Percentiles rank a stretch among this genome's conserved stretches.
Conservation (phyloP, 1,140 invertebrate species). For the Trichoplusia ni region DNA sequence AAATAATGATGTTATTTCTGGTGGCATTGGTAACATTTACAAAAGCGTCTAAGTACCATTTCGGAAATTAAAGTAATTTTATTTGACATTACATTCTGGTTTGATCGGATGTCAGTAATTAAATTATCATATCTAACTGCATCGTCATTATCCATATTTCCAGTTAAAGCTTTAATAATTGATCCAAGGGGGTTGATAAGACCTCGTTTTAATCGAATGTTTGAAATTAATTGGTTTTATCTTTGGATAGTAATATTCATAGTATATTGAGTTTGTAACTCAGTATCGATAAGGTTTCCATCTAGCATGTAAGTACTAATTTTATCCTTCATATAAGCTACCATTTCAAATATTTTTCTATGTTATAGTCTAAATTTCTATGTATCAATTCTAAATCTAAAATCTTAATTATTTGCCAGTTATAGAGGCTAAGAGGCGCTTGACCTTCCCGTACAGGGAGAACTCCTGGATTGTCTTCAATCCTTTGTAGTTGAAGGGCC, state of each 20-base stretch:
- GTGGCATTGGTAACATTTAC: conserved; percentile 21
- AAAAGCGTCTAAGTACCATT: conserved; percentile 21
- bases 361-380: conserved; percentile 28
- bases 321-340: conserved; percentile 1
- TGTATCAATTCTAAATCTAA: conserved; percentile 31
- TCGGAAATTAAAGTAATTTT: conserved; percentile 27
- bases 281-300: conserved; percentile 5
- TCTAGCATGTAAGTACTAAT: conserved; percentile 11
- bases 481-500: conserved; percentile 35
- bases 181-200: conserved; percentile 28
- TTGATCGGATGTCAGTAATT: not conserved
- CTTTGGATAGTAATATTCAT: conserved; percentile 33
- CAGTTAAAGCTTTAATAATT: conserved; percentile 25
- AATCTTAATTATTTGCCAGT: conserved; percentile 35
- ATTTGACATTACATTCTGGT: not conserved
- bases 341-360: conserved; percentile 25
- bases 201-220: conserved; percentile 9
- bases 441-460: conserved; percentile 33
- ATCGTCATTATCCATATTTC: conserved; percentile 32
- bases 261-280: conserved; percentile 27
- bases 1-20: conserved; percentile 17
- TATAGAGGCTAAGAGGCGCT: conserved; percentile 23
- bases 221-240: conserved; percentile 17
- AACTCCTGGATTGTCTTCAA: conserved; percentile 34
- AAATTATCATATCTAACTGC: conserved; percentile 11